phyloP scores from a whole-genome alignment of 2,888 invertebrate genomes.

The Oconnorella tubifera region DNA sequence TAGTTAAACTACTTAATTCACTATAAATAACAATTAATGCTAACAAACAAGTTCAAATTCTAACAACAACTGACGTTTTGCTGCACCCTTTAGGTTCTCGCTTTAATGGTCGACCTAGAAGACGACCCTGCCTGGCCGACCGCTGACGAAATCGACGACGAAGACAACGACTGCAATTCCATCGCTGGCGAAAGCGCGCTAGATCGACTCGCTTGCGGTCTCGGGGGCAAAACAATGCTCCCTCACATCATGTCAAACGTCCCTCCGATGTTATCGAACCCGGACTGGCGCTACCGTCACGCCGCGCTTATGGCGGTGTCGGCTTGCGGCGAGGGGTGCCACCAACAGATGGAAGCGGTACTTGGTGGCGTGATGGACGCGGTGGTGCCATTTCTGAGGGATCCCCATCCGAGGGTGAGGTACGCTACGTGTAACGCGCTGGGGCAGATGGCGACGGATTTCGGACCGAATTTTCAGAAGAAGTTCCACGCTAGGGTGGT shows the following conservation, averaged over 20 bases:
- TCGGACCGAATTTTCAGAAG: constrained; percentile 93
- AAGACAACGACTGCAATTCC: constrained; percentile 68
- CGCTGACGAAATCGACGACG: constrained; percentile 85
- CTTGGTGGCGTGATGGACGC: constrained; percentile 88
- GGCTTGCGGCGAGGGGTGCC: constrained; percentile 96
- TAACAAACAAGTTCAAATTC: no score
- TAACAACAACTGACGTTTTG: no score
- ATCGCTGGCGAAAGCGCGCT: constrained; percentile 94
- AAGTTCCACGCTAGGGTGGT: constrained; percentile 90
- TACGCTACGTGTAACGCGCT: constrained; percentile 98
- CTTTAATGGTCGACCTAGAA: constrained; percentile 55
- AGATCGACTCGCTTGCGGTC: constrained; percentile 93
- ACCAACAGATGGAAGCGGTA: constrained; percentile 94
- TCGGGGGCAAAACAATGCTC: constrained; percentile 88
- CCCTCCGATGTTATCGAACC: constrained; percentile 72
- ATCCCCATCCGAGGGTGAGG: constrained; percentile 60
- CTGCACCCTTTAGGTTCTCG: constrained; percentile 71
- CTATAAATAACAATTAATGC: no score
- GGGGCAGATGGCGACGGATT: constrained; percentile 98
- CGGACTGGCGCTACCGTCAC: constrained; percentile 62
- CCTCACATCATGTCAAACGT: constrained; percentile 81
- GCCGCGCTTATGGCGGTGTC: constrained; percentile 98
- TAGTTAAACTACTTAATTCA: no score
- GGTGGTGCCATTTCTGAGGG: constrained; percentile 78
- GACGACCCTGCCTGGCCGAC: constrained; percentile 68